Percentiles rank a stretch among this genome's conserved stretches.
phyloP scores from a whole-genome alignment of 1,140 invertebrate genomes.

The Rhynchophorus ferrugineus region DNA sequence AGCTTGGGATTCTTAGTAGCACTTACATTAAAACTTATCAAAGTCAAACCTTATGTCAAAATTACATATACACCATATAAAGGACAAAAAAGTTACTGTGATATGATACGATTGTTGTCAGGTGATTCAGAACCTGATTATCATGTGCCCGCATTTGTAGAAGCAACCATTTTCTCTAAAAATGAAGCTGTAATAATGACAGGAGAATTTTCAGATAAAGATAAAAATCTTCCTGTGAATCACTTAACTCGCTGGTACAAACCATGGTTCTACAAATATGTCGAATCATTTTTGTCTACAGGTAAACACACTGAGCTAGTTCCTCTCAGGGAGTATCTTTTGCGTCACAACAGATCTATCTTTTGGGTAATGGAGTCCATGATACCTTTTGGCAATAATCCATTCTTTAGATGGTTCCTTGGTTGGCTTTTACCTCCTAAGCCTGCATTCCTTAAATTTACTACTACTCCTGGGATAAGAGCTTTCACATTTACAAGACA shows the following conservation, averaged over 20 bases:
- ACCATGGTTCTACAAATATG: slow-evolving; percentile 60
- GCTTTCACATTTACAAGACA: slow-evolving; percentile 50
- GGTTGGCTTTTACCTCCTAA: slow-evolving; percentile 46
- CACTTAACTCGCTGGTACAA: slow-evolving; percentile 48
- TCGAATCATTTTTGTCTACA: slow-evolving; percentile 45
- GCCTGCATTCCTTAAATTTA: slow-evolving; percentile 47
- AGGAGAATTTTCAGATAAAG: slow-evolving; percentile 44
- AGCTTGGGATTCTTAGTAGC: slow-evolving; percentile 49
- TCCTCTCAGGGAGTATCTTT: slow-evolving; percentile 47
- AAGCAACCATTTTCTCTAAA: slow-evolving; percentile 47
- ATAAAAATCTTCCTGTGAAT: slow-evolving; percentile 40
- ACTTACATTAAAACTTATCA: slow-evolving; percentile 45
- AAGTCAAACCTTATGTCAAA: slow-evolving; percentile 46
- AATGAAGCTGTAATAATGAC: slow-evolving; percentile 50
- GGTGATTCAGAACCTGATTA: slow-evolving; percentile 25
- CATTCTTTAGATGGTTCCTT: slow-evolving; percentile 38
- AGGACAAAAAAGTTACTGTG: slow-evolving; percentile 47
- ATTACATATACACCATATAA: slow-evolving; percentile 48
- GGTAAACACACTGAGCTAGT: slow-evolving; percentile 46
- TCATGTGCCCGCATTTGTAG: slow-evolving; percentile 44
- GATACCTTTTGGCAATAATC: slow-evolving; percentile 47
- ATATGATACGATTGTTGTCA: slow-evolving; percentile 44
- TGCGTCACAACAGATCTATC: slow-evolving; percentile 48
- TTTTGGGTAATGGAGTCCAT: slow-evolving; percentile 52
- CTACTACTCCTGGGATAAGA: slow-evolving; percentile 47